Evolutionary conservation across 2,888 invertebrate genomes (phyloP).

Genomic region (Ormia ochracea): DNA sequence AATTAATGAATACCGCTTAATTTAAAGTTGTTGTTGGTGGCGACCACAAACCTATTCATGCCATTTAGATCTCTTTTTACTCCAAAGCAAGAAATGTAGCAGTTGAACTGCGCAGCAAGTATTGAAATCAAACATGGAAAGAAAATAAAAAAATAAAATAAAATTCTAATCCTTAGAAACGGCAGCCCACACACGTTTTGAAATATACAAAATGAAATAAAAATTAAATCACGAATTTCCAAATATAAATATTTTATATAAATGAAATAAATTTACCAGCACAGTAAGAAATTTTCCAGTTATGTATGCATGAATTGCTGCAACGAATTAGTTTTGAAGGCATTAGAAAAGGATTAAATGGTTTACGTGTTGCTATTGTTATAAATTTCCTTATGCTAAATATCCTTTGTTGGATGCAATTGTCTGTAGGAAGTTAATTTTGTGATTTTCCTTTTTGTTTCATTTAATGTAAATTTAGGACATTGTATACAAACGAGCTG

Average conservation of each 20-base stretch:
- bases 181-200: conserved; percentile 58
- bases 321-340: conserved; percentile 53
- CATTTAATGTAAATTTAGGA: conserved; percentile 37
- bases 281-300: too few relatives aligned
- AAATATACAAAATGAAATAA: not conserved
- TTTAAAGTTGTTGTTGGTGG: conserved; percentile 42
- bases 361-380: conserved; percentile 15
- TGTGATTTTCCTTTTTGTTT: not conserved
- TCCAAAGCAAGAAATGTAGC: not conserved
- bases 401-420: conserved; percentile 43
- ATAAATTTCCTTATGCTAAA: conserved; percentile 44
- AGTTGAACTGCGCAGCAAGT: not conserved
- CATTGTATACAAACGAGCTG: conserved; percentile 36
- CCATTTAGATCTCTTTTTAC: not conserved
- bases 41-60: not conserved
- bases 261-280: not conserved
- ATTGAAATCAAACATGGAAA: conserved; percentile 23
- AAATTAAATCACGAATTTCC: not conserved
- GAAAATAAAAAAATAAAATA: not conserved
- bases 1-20: not conserved
- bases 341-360: conserved; percentile 50
- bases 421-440: conserved; percentile 61
- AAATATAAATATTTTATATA: not conserved
- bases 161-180: conserved; percentile 43
- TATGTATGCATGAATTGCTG: too few relatives aligned